Evolutionary conservation across 2,113 vertebrate genomes (phyloP), one percentile per base, ranked within the genome.

Genomic region (Otolemur garnettii): DNA sequence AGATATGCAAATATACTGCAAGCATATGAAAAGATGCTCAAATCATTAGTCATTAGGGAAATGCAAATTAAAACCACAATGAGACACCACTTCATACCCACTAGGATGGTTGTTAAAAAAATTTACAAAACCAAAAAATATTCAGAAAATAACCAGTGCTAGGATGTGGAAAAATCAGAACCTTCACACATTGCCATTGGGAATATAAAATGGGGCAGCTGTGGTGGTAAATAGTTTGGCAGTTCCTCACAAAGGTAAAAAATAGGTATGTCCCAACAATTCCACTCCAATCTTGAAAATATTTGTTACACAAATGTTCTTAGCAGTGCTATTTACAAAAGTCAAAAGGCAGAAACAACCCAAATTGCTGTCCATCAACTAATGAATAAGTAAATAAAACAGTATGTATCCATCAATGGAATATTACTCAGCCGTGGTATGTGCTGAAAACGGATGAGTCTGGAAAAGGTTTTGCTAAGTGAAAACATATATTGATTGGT

Each of bases 11-110:
- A 81, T 60, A 30, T 38, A 45, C 68, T 66, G 33, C 10, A 77
- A 55, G 30, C 57, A 88, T 68, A 53, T 55, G 35, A 87, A 81
- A 94, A 94, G 30, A 93, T 71, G 28, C 24, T 91, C 89, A 92
- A 62, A 90, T 74, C 75, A 90, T 96, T 96, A 89, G 91, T 92
- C 91, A 75, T 87, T 82, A 92, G 66, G 77, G 50, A 97, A 95
- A 85, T 53, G 59, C 92, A 94, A 94, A 82, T 93, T 55, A 95
- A 97, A 97, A 89, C 75, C 78, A 96, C 80, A 93, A 77, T 95
- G 90, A 96, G 95, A 92, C 30, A 91, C 59, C 69, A 96, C 24
- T 91, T 94, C 60, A 77, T 84, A 38, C 22, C 11, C 11, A 68
- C 30, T 83, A 74, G 26, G 30, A 84, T 57, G 62, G 50, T 12